These are phyloP conservation scores for Matsumyia berberina DNA, from an alignment of 2,888 invertebrate genomes.

Conservation along the genomic window DNA sequence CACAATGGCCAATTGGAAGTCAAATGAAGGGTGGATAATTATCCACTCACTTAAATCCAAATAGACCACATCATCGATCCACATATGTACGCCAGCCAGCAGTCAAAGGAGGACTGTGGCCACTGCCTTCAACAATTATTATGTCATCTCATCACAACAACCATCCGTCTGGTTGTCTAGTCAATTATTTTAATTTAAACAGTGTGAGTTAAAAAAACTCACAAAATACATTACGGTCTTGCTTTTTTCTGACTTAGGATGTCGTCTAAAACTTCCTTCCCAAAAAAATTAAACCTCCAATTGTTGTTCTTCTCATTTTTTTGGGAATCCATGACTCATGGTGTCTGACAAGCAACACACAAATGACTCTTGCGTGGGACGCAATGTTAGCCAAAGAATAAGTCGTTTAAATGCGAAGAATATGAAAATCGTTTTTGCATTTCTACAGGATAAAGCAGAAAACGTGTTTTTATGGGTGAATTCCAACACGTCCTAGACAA, in stretches of 20 bases:
- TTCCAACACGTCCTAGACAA: conserved; percentile 47
- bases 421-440: conserved; percentile 21
- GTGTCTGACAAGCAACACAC: conserved; percentile 1
- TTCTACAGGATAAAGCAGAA: conserved; percentile 42
- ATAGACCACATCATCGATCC: conserved; percentile 44
- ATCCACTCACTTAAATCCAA: conserved; percentile 53
- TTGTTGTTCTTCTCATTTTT: conserved; percentile 8
- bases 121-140: conserved; percentile 31
- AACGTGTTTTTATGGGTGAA: conserved; percentile 38
- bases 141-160: conserved; percentile 21
- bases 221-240: conserved; percentile 5
- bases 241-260: neutral
- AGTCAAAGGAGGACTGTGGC: neutral
- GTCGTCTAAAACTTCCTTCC: conserved; percentile 25
- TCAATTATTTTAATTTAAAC: conserved; percentile 42
- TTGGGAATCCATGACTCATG: conserved; percentile 40
- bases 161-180: conserved; percentile 31
- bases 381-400: conserved; percentile 19
- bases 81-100: neutral
- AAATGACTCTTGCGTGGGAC: conserved; percentile 30
- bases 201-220: conserved; percentile 2
- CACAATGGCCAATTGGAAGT: conserved; percentile 31
- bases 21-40: conserved; percentile 46
- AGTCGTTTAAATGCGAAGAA: conserved; percentile 31
- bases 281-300: conserved; percentile 9